Evolutionary conservation across 2,113 vertebrate species (phyloP).

Genomic region (Eupsittula cactorum): DNA sequence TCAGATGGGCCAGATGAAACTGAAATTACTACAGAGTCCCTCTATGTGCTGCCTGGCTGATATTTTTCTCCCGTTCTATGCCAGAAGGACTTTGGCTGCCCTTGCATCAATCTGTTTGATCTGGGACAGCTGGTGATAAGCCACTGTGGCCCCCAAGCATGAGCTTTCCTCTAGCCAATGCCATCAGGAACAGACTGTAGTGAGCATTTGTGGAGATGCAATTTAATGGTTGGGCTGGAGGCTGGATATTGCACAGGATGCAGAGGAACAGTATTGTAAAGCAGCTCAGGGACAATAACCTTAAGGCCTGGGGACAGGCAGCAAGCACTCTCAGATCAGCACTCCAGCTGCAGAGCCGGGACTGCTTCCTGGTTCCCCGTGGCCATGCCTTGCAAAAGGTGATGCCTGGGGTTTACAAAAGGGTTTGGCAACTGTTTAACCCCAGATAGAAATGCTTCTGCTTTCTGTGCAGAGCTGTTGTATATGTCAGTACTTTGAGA

Average conservation of each 20-base stretch:
- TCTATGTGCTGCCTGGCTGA: neutral
- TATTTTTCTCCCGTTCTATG: neutral
- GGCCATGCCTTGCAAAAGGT: neutral
- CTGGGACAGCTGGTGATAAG: neutral
- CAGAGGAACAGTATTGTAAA: neutral
- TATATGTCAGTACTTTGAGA: rapidly evolving
- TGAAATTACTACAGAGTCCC: neutral
- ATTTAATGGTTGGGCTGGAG: neutral
- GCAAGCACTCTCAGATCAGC: neutral
- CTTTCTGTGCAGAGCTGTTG: neutral
- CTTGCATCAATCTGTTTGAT: neutral
- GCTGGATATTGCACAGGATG: neutral
- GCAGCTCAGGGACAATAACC: neutral
- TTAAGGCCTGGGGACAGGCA: neutral
- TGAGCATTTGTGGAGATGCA: neutral
- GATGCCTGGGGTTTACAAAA: neutral
- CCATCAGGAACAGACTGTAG: neutral
- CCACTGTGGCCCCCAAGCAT: neutral
- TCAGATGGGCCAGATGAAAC: neutral
- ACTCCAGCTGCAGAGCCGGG: neutral
- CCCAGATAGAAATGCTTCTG: neutral
- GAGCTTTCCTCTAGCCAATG: neutral
- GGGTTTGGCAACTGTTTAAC: neutral
- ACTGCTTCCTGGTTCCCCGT: neutral
- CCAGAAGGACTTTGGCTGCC: conserved; percentile 9